Evolutionary conservation across 2,888 invertebrate species (phyloP), one percentile per base, ranked within the genome.

Genomic region (Carpatolechia fugitivella): DNA sequence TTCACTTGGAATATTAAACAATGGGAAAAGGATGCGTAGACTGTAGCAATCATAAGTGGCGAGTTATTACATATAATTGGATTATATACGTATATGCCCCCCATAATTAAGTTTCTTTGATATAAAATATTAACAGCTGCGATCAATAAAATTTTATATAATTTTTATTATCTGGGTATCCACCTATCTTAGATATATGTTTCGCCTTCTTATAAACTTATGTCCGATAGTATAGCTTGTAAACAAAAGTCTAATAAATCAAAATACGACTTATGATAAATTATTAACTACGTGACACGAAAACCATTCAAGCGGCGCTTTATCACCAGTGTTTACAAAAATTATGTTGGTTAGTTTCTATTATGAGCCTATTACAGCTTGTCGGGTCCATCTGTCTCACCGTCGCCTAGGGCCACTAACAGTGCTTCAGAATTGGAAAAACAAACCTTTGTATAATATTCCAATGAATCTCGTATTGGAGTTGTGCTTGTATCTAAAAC

Each of bases 401-500:
- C 55, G 69, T 71, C 75, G 83, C 83, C 78, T 57, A 65, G 65
- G 78, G 84, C 79, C 55, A 59, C 60, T 66, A 60, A 64, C 70
- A 65, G 66, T 59, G 70, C 70, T 68, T 69, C 70, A 64, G 64
- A 63, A 67, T 65, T 62, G 71, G 74, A 75, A 68, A 77, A 81
- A 79, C 78, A 79, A 80, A 78, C 74, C 71, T 65, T 68, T 65
- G 74, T 76, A 69, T 69, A 82, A 84, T 76, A 74, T 75, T 68
- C 75, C 71, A 76, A 83, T 82, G 79, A 79, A 82, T 82, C 80
- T 81, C 74, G 66, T 63, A 66, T 70, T 73, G 74, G 68, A 71
- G 71, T 75, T 74, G n/a, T n/a, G n/a, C n/a, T n/a, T n/a, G 78
- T 69, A 76, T 78, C 78, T 80, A 79, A 83, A 83, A 81, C 82